Evolutionary conservation across 2,888 invertebrate species (phyloP), one percentile per base, ranked within the genome.

Genomic region (Nomada lathburiana): DNA sequence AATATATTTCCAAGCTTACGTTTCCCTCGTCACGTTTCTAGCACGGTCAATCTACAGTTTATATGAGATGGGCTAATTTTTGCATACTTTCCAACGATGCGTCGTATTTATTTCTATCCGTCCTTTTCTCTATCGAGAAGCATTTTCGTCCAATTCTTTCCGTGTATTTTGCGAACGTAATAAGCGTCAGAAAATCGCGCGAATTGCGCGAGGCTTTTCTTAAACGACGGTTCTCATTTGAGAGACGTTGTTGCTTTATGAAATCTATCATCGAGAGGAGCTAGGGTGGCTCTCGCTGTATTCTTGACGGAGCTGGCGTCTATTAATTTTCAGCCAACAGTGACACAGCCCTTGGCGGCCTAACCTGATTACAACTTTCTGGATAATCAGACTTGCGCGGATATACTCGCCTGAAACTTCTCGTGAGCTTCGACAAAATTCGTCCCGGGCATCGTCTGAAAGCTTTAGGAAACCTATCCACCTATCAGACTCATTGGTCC

Each of bases 311-410:
- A 75, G 67, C 60, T 52, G 84, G 62, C 83, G 70, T 82, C 82
- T 88, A 86, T 85, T 88, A 88, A 88, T 88, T 88, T 82, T 82
- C 86, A 84, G 69, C 76, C 68, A 79, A 77, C 87, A 88, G 79
- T 77, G 84, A 84, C 84, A 79, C 77, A 63, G 75, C 80, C 79
- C 84, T 81, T 71, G 77, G 73, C 76, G 73, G 67, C 70, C 73
- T 88, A 88, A 88, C 68, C 76, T 64, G 85, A 88, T 88, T 88
- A 88, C 78, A 80, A 88, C 80, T 88, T 88, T 88, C 76, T 79
- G 80, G 84, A 88, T 88, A 88, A 88, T 88, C 86, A 88, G 88
- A 80, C 73, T 75, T 57, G 55, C 79, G 44, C 60, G 75, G 57
- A 13, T 53, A 65, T 60, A 67, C 72, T 84, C 60, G 67, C 52